Conservation (phyloP, 2,113 vertebrate species). For the Callipepla californica region DNA sequence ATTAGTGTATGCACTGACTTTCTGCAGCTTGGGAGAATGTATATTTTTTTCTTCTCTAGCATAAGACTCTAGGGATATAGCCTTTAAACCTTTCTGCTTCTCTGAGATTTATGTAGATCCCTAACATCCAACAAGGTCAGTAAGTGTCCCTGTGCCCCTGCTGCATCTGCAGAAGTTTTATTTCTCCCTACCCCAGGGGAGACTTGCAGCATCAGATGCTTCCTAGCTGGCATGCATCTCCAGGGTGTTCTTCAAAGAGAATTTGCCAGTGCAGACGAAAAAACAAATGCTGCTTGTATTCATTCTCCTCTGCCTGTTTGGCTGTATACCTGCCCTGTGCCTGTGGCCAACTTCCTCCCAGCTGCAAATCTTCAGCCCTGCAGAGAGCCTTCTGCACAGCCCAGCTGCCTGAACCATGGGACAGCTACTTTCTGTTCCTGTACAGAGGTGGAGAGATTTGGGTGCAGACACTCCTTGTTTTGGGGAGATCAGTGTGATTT, state of each 20-base stretch:
- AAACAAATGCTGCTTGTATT: background rate
- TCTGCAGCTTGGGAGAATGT: background rate
- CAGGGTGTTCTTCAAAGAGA: background rate
- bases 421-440: background rate
- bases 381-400: constrained; percentile 28
- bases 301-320: background rate
- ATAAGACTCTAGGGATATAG: background rate
- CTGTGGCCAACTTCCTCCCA: background rate
- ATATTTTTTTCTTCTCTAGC: background rate
- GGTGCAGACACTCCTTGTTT: background rate
- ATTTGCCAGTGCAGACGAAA: background rate
- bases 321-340: background rate
- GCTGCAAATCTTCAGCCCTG: constrained; percentile 3
- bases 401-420: constrained; percentile 9
- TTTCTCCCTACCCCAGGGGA: background rate
- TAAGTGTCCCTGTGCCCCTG: background rate
- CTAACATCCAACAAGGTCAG: background rate
- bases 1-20: background rate
- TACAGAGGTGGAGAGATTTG: background rate
- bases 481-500: background rate
- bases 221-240: background rate
- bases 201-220: background rate
- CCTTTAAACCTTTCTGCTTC: constrained; percentile 1
- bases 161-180: background rate
- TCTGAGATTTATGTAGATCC: background rate